Percentiles rank a stretch among this genome's conserved stretches.
Conservation (phyloP, 2,113 vertebrate genomes). For the Phyllostomus discolor region DNA sequence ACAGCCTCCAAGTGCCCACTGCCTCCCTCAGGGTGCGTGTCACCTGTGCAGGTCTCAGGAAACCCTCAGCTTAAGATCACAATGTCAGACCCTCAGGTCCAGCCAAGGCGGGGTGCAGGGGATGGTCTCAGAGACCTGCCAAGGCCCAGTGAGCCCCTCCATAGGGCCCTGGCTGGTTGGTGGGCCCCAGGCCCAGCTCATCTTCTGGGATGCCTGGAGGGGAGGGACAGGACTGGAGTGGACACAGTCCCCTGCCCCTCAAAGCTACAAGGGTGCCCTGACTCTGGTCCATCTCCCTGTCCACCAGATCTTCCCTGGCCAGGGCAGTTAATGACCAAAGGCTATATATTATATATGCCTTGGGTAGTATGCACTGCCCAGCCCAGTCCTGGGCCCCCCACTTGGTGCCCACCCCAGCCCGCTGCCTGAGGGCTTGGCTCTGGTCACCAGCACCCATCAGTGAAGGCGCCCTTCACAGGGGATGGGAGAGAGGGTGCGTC, state of each 20-base stretch:
- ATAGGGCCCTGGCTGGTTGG: neutral
- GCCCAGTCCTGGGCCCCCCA: neutral
- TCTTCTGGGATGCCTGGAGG: neutral
- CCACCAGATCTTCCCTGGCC: neutral
- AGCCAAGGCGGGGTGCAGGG: neutral
- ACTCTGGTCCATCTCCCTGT: neutral
- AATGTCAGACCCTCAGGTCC: neutral
- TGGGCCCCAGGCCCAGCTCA: neutral
- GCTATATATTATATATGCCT: neutral
- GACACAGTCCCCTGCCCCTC: no score
- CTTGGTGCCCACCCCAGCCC: no score
- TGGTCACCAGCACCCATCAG: neutral
- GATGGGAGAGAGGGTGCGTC: fast-evolving
- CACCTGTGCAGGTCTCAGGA: neutral
- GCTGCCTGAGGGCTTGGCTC: neutral
- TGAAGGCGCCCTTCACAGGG: neutral
- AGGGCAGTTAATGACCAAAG: neutral
- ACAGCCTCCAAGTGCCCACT: neutral
- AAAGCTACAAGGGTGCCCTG: neutral
- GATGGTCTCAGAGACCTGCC: neutral
- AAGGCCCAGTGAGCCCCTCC: neutral
- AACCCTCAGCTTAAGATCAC: neutral
- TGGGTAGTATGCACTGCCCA: neutral
- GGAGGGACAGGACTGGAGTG: neutral
- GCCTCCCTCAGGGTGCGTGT: neutral